These are phyloP conservation scores for Teinopalpus imperialis DNA, from an alignment of 2,888 invertebrate species.

Conservation along the genomic window DNA sequence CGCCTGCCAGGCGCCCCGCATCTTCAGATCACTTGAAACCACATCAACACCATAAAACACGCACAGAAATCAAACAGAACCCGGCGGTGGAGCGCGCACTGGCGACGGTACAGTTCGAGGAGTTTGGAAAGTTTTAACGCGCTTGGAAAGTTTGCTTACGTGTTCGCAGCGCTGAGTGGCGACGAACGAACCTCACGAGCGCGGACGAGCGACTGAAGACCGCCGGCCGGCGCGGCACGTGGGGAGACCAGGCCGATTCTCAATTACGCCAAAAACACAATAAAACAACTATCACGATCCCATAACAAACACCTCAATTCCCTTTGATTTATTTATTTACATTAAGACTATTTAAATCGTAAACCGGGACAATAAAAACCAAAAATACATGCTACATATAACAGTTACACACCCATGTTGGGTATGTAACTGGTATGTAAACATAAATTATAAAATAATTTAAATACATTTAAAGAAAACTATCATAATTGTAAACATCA, in stretches of 20 bases:
- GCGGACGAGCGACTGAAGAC: slow-evolving; percentile 58
- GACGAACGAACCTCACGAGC: slow-evolving; percentile 37
- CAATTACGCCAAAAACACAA: neutral
- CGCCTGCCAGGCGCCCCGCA: slow-evolving; percentile 76
- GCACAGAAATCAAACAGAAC: slow-evolving; percentile 43
- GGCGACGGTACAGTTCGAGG: slow-evolving; percentile 9
- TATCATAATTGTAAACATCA: no score
- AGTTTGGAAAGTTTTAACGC: slow-evolving; percentile 52
- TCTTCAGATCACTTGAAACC: slow-evolving; percentile 63
- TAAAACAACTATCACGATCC: no score
- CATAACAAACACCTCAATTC: no score
- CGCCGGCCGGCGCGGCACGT: slow-evolving; percentile 41
- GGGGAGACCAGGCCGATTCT: slow-evolving; percentile 44
- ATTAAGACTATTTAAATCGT: no score
- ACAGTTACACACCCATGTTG: no score
- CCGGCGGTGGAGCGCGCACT: slow-evolving; percentile 37
- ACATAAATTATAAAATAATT: no score
- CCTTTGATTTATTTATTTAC: no score
- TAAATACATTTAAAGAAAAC: no score
- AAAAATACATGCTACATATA: no score
- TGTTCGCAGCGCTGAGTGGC: slow-evolving; percentile 42
- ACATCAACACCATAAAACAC: slow-evolving; percentile 70
- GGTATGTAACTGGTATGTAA: no score
- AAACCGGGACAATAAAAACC: no score
- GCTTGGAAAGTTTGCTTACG: slow-evolving; percentile 72